These are phyloP conservation scores for Eurypyga helias DNA, from an alignment of 2,113 vertebrate genomes.

Conservation along the genomic window DNA sequence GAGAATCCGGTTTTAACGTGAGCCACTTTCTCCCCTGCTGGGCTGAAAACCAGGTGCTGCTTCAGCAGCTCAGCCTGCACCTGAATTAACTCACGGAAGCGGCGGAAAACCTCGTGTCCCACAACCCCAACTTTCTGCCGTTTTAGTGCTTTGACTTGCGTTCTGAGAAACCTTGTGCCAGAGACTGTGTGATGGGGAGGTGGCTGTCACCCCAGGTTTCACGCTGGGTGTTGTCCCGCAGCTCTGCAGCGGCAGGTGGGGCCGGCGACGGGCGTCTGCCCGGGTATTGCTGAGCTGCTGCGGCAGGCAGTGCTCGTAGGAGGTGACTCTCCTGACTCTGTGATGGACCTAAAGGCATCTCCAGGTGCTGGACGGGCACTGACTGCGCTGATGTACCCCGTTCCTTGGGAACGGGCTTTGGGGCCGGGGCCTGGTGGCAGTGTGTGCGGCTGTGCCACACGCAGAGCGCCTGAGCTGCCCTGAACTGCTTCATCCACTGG, in stretches of 20 bases:
- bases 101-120: not conserved
- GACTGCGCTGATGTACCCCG: not conserved
- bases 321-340: not conserved
- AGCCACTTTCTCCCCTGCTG: not conserved
- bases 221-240: rapidly evolving
- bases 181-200: not conserved
- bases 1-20: not conserved
- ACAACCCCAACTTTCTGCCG: rapidly evolving
- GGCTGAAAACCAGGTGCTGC: not conserved
- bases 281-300: rapidly evolving
- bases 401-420: not conserved
- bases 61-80: not conserved
- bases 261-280: rapidly evolving
- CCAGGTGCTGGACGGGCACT: not conserved
- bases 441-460: not conserved
- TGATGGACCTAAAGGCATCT: not conserved
- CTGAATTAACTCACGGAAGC: not conserved
- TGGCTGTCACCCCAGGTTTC: too few species aligned
- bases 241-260: not conserved
- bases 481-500: not conserved
- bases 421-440: not conserved
- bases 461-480: not conserved
- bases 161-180: not conserved
- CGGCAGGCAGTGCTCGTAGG: not conserved
- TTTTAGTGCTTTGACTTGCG: rapidly evolving